A percentile compares a stretch with the other conserved stretches of the same genome.
phyloP scores from a whole-genome alignment of 2,797 vertebrate species.

The Macropus fuliginosus region DNA sequence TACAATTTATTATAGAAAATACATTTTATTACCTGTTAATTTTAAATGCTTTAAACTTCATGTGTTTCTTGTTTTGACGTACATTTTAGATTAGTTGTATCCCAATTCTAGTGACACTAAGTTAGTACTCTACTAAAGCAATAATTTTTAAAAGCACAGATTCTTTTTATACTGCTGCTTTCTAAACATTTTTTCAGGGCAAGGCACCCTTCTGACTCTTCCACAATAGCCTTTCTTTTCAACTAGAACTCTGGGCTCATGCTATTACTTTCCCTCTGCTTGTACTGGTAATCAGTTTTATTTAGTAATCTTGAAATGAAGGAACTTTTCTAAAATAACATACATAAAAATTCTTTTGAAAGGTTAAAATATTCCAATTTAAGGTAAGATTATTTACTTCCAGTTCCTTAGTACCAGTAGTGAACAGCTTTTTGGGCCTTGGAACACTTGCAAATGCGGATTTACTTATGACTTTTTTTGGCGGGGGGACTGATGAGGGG shows the following conservation, averaged over 20 bases:
- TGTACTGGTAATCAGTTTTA: neutral
- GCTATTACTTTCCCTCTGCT: neutral
- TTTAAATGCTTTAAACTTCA: slow-evolving; percentile 24
- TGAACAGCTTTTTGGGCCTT: neutral
- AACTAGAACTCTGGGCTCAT: neutral
- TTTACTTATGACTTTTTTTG: neutral
- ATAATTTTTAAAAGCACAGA: neutral
- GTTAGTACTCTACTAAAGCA: neutral
- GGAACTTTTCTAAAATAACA: neutral
- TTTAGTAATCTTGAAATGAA: neutral
- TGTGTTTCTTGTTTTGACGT: neutral
- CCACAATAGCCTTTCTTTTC: neutral
- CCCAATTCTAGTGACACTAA: neutral
- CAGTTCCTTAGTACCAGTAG: neutral
- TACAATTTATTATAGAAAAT: slow-evolving; percentile 24
- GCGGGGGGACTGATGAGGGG: neutral
- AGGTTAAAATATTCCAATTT: neutral
- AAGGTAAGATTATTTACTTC: neutral
- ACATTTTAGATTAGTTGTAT: neutral
- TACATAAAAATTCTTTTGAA: neutral
- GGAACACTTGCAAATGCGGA: neutral
- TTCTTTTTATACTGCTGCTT: neutral
- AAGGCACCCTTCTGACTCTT: neutral
- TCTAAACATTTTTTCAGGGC: neutral
- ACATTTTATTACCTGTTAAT: slow-evolving; percentile 13